phyloP scores from a whole-genome alignment of 2,113 vertebrate genomes.

The Scortum barcoo region DNA sequence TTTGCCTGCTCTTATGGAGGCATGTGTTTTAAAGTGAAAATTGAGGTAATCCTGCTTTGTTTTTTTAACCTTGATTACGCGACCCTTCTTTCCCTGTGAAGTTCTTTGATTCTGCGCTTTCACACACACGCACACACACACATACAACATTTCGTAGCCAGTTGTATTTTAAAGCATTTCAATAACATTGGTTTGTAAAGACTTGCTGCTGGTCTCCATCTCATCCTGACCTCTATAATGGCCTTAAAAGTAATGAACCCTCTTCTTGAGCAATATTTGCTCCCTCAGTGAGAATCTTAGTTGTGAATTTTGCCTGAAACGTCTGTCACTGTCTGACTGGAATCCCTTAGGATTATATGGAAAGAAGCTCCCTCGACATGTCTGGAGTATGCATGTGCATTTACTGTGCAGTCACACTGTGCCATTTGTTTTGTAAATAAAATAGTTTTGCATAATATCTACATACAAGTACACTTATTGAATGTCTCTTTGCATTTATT shows the following conservation, averaged over 20 bases:
- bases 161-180: constrained; percentile 82
- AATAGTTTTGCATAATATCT: constrained; percentile 95
- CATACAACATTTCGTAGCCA: constrained; percentile 63
- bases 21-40: constrained; percentile 43
- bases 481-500: constrained; percentile 26
- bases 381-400: constrained; percentile 93
- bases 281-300: constrained; percentile 86
- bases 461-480: constrained; percentile 6
- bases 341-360: constrained; percentile 84
- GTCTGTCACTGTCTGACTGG: constrained; percentile 85
- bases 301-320: constrained; percentile 88
- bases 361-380: constrained; percentile 85
- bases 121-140: too few relatives aligned
- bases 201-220: constrained; percentile 85
- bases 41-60: constrained; percentile 24
- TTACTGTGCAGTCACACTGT: constrained; percentile 93
- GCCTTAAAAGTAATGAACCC: constrained; percentile 92
- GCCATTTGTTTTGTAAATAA: constrained; percentile 99
- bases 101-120: constrained; percentile 76
- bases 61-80: constrained; percentile 9
- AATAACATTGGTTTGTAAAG: constrained; percentile 85
- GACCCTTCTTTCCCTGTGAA: constrained; percentile 64
- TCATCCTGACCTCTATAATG: constrained; percentile 85
- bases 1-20: constrained; percentile 37
- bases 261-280: constrained; percentile 97